These are phyloP conservation scores for Ips nitidus DNA, from an alignment of 1,140 invertebrate genomes.

Conservation along the genomic window DNA sequence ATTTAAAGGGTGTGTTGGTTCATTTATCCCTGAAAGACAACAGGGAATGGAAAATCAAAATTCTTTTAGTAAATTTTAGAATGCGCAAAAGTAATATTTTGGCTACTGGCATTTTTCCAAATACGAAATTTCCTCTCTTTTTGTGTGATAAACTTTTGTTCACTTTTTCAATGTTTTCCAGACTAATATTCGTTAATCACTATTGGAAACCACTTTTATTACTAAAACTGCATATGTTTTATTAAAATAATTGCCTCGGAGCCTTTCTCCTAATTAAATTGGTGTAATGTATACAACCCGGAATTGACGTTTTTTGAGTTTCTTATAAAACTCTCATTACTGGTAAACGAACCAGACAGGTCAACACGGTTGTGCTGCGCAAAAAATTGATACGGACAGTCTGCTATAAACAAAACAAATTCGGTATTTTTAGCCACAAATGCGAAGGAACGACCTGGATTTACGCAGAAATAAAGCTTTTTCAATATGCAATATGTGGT, in stretches of 20 bases:
- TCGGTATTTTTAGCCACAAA: conserved; percentile 20
- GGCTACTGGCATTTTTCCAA: conserved; percentile 25
- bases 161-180: not conserved
- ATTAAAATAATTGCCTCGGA: not conserved
- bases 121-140: conserved; percentile 34
- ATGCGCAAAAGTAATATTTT: not conserved
- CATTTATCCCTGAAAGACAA: not conserved
- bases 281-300: not conserved
- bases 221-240: not conserved
- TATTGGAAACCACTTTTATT: not conserved
- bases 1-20: not conserved
- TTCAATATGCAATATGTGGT: conserved; percentile 6
- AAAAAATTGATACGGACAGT: conserved; percentile 12
- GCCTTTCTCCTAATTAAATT: not conserved
- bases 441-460: conserved; percentile 24
- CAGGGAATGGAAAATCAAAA: too few relatives aligned
- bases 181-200: not conserved
- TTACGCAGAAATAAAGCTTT: conserved; percentile 19
- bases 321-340: too few relatives aligned
- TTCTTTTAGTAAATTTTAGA: too few relatives aligned
- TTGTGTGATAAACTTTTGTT: conserved; percentile 5
- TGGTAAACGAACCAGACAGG: too few relatives aligned
- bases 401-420: conserved; percentile 26
- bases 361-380: conserved; percentile 12
- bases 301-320: not conserved